phyloP scores from a whole-genome alignment of 2,113 vertebrate genomes.

The Hypanus sabinus region DNA sequence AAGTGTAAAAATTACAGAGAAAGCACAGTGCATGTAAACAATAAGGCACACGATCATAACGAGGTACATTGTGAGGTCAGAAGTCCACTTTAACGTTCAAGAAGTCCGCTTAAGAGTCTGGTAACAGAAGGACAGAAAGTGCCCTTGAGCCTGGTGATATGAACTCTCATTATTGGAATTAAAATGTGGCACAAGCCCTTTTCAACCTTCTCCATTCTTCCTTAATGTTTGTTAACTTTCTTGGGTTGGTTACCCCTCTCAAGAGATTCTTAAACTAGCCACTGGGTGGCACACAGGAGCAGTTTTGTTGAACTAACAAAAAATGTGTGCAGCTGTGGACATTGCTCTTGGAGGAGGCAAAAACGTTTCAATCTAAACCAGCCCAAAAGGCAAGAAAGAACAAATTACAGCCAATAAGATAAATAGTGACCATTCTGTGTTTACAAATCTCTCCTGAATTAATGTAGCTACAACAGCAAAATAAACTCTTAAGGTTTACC shows the following conservation, averaged over 20 bases:
- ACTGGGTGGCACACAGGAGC: conserved; percentile 1
- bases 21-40: no score
- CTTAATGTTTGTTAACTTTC: no score
- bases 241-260: neutral
- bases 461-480: neutral
- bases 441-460: neutral
- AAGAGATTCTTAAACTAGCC: neutral
- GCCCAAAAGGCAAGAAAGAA: neutral
- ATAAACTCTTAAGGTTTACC: neutral
- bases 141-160: no score
- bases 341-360: neutral
- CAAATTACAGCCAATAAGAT: neutral
- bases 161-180: neutral
- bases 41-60: no score
- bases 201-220: neutral
- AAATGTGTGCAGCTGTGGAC: neutral
- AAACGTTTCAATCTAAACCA: neutral
- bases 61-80: no score
- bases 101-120: no score
- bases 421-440: neutral
- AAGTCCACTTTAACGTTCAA: no score
- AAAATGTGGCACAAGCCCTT: neutral
- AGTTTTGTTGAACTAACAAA: neutral
- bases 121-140: no score
- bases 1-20: no score